Evolutionary conservation across 2,888 invertebrate genomes (phyloP), one percentile per base, ranked within the genome.

Genomic region (Myopa testacea): DNA sequence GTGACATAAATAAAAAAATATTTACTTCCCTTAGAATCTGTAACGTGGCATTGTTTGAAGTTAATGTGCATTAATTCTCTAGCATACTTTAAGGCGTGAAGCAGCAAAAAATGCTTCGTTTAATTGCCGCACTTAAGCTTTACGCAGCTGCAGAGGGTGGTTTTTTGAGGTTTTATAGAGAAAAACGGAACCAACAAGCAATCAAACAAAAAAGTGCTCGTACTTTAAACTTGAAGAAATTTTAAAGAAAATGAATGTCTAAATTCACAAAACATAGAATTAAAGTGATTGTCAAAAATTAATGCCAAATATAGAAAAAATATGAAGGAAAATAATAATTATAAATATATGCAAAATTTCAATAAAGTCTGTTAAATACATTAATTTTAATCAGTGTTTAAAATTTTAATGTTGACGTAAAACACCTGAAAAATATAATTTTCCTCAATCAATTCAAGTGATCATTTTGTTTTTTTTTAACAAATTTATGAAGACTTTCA

Each of bases 21-120:
- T 45, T 45, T 45, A 45, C 10, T 10, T 45, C 45, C 45, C 45
- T 45, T 45, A n/a, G 16, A 50, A 55, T n/a, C 14, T n/a, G 55
- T 12, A 55, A 10, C 34, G 16, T 16, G 65, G 65, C 55, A 58
- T 69, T 75, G 75, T 75, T 60, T 60, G 14, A 58, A 69, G 60
- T 69, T 75, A 75, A 75, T 69, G 40, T 69, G 69, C 68, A 45
- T 69, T 34, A 68, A 75, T 75, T 75, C 40, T 69, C 60, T 58
- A 75, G 75, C 75, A 52, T 45, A 68, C 75, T 75, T 69, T 60
- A 16, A 68, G 75, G 69, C 69, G 75, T 68, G 8, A 52, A 68
- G 40, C 19, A 60, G 68, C 60, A 37, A 60, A 40, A 75, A 75
- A 45, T 34, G 58, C 38, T 62, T 26, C n/a, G 34, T 75, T 67